Evolutionary conservation across 2,888 invertebrate species (phyloP).

Genomic region (Charanyca ferruginea): DNA sequence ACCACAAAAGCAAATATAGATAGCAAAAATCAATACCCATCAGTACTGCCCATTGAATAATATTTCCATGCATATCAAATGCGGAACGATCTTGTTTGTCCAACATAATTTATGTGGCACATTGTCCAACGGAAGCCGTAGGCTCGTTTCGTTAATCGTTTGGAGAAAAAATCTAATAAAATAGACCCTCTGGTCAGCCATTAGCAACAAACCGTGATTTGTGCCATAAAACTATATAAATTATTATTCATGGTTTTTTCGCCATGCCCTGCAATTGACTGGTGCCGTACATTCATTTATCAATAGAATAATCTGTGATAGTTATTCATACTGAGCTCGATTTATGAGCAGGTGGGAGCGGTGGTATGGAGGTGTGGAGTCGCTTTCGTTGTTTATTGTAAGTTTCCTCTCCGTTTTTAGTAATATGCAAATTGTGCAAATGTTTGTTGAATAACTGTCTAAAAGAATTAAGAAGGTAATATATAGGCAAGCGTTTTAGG

Average conservation of each 20-base stretch:
- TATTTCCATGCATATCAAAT: conserved; percentile 77
- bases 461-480: too few species aligned
- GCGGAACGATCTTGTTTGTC: conserved; percentile 82
- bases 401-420: conserved; percentile 23
- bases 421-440: not conserved
- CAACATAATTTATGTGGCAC: conserved; percentile 85
- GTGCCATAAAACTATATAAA: conserved; percentile 79
- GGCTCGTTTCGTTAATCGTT: conserved; percentile 87
- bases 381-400: conserved; percentile 46
- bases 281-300: conserved; percentile 84
- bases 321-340: conserved; percentile 85
- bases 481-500: too few species aligned
- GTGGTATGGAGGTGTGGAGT: conserved; percentile 78
- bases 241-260: conserved; percentile 86
- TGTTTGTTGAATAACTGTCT: too few species aligned
- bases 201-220: conserved; percentile 85
- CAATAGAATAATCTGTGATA: conserved; percentile 88
- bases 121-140: conserved; percentile 88
- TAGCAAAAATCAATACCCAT: conserved; percentile 58
- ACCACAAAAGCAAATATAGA: conserved; percentile 21
- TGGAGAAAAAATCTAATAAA: conserved; percentile 85
- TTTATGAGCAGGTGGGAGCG: conserved; percentile 74
- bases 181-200: conserved; percentile 76
- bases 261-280: conserved; percentile 78
- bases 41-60: conserved; percentile 50